Evolutionary conservation across 2,888 invertebrate species (phyloP).

Genomic region (Sesia bembeciformis): DNA sequence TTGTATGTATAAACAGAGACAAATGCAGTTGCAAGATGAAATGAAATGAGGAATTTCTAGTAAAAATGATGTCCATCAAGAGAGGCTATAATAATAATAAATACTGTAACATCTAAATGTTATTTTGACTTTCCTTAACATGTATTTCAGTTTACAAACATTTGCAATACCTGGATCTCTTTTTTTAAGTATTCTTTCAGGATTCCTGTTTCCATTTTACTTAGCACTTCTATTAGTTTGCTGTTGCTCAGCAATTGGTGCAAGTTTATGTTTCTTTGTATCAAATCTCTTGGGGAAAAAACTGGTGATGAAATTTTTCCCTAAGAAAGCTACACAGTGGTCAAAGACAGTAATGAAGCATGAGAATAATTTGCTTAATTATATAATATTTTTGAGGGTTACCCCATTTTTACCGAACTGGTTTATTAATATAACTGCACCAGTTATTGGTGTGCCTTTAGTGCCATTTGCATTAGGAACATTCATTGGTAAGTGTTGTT

Average conservation of each 20-base stretch:
- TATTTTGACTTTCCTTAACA: conserved; percentile 33
- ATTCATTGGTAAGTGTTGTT: conserved; percentile 80
- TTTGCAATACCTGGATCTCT: conserved; percentile 99
- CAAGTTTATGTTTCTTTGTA: conserved; percentile 94
- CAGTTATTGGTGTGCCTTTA: conserved; percentile 96
- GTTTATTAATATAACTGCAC: conserved; percentile 98
- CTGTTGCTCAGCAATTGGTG: conserved; percentile 96
- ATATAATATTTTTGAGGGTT: conserved; percentile 96
- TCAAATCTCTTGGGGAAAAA: conserved; percentile 92
- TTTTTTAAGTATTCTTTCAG: conserved; percentile 96
- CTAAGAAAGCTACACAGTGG: conserved; percentile 90
- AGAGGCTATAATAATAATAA: conserved; percentile 2
- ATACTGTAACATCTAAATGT: conserved; percentile 3
- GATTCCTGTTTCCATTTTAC: conserved; percentile 96
- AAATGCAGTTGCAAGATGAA: neutral
- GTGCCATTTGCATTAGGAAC: conserved; percentile 95
- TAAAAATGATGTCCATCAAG: neutral
- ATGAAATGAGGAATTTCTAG: too few relatives aligned
- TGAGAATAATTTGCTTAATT: conserved; percentile 91
- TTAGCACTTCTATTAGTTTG: conserved; percentile 91
- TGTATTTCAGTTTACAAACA: conserved; percentile 88
- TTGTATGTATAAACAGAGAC: neutral
- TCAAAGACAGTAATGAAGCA: conserved; percentile 89
- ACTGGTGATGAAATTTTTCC: conserved; percentile 90
- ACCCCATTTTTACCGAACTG: conserved; percentile 99